phyloP scores from a whole-genome alignment of 2,797 vertebrate genomes.

The Trichosurus vulpecula region DNA sequence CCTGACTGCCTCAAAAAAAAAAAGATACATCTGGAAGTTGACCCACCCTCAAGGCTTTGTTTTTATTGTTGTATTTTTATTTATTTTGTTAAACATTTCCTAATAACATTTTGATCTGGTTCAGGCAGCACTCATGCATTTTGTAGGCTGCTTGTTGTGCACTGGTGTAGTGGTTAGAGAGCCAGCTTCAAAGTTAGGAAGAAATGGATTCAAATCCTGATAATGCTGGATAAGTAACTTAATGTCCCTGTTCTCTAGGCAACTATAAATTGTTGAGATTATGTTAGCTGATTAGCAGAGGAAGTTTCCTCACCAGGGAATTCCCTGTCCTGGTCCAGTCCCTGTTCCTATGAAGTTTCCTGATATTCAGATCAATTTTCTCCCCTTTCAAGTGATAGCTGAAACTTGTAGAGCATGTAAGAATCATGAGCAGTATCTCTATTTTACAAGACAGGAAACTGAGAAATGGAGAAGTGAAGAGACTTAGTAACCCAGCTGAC shows the following conservation, averaged over 20 bases:
- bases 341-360: not conserved
- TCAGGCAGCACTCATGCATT: not conserved
- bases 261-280: not conserved
- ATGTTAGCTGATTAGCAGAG: not conserved
- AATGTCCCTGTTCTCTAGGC: not conserved
- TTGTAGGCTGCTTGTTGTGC: not conserved
- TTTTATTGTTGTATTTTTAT: not conserved
- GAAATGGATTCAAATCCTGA: not conserved
- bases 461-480: not conserved
- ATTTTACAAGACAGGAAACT: not conserved
- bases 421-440: not conserved
- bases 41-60: not conserved
- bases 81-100: not conserved
- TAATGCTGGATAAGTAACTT: not conserved
- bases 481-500: not conserved
- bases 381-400: not conserved
- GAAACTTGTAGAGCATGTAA: not conserved
- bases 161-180: not conserved
- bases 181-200: not conserved
- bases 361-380: not conserved
- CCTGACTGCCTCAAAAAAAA: too few relatives aligned
- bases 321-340: not conserved
- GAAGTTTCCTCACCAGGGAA: not conserved
- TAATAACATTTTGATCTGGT: not conserved
- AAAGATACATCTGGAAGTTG: not conserved